Base-by-base conservation (phyloP, 1,140 invertebrate species). In the Psilanteris sp. region DNA sequence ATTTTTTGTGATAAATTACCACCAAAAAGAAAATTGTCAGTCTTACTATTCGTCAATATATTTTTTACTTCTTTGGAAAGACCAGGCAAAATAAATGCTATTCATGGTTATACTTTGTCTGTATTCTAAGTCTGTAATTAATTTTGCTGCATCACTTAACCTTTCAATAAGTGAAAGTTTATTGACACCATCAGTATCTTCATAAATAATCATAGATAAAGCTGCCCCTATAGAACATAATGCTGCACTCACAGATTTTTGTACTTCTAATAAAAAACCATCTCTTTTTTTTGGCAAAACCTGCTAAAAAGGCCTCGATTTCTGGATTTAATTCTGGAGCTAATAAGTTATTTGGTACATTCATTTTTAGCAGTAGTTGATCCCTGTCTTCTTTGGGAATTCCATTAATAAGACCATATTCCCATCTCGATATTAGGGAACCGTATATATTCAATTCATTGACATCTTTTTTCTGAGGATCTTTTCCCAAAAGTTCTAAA, bases 211-310 rank as follows among this genome's bases (percentile, higher is more conserved):
- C 26, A 29, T 29, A 0, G 41, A 46, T 2, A 46, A 1, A 15
- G 13, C 26, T 1, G 26, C 14, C 4, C 41, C 26, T 9, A 46
- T 16, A 5, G 26, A 1, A 8, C 1, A 1, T 3, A 46, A 18
- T 15, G 26, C 41, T n/a, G 13, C 4, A 29, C 8, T 29, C 4
- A 26, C 7, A 4, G 18, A 24, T 4, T 18, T 46, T 16, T 46
- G 41, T 1, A 46, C 24, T 16, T 46, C 41, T 1, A 46, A 46
- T 0, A 29, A 4, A 46, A 22, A 46, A 1, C 10, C 1, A 8
- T 48, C 44, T 20, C 44, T 31, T 13, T 48, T 48, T 7, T 48
- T 48, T 10, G 44, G n/a, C 26, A 10, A n/a, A 4, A 1, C 32
- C 44, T 6, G 29, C 4, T 15, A 48, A 14, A 8, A 9, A 10